A percentile compares a stretch with the other conserved stretches of the same genome.
Evolutionary conservation across 2,888 invertebrate genomes (phyloP).

Genomic region (Cylindroiulus punctatus): DNA sequence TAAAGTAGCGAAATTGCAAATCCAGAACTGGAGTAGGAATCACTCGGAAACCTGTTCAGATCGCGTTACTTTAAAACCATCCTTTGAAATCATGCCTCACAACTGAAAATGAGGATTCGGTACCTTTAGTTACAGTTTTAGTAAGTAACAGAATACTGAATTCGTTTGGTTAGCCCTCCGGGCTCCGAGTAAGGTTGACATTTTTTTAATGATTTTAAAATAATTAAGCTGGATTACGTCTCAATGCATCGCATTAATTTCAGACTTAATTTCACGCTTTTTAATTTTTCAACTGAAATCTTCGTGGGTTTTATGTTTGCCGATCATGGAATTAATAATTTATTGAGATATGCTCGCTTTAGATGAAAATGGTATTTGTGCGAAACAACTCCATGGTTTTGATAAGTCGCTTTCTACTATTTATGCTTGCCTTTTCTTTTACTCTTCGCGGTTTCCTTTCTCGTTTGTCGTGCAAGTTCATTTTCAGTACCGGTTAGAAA

Average conservation of each 20-base stretch:
- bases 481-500: background rate
- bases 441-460: background rate
- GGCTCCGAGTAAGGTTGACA: background rate
- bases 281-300: background rate
- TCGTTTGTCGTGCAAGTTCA: background rate
- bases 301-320: background rate
- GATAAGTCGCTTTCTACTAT: background rate
- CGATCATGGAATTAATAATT: background rate
- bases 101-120: background rate
- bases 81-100: no score
- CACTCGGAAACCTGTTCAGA: no score
- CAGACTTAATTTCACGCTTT: slow-evolving; percentile 14
- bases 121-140: background rate
- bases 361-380: background rate
- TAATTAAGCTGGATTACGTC: background rate
- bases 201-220: background rate
- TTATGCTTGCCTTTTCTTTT: background rate
- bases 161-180: background rate
- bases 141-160: background rate
- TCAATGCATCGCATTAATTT: background rate
- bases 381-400: background rate
- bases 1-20: background rate
- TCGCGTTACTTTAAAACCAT: no score
- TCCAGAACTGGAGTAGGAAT: no score
- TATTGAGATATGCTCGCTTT: background rate